Evolutionary conservation across 2,797 vertebrate genomes (phyloP), one percentile per base, ranked within the genome.

Genomic region (Peromyscus eremicus): DNA sequence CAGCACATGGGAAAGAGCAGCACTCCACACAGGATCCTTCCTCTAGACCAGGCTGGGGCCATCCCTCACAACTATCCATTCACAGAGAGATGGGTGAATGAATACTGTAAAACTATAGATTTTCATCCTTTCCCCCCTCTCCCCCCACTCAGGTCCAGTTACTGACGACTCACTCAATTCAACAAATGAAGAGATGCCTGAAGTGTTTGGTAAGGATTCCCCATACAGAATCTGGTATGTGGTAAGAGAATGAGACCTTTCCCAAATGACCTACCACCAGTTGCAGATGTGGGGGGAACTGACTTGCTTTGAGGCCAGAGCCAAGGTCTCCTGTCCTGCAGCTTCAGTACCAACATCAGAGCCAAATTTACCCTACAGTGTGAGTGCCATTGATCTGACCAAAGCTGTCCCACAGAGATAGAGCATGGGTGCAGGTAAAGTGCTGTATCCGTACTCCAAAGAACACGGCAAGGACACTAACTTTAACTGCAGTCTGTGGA

Each of bases 131-230:
- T 5, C 17, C 17, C 16, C 17, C 17, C 8, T 55, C 14, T 9
- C 32, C 29, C n/a, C 0, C 13, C 34, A 2, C 5, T 49, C 13
- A 96, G 89, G n/a, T 81, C 37, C 68, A 75, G 23, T 32, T 57
- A 55, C 91, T 77, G 82, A 64, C 34, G 32, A 37, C 0, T 1
- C 16, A 10, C 1, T 29, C 6, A 71, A 40, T 23, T 10, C 75
- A 34, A 76, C 70, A 62, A 62, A 37, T 14, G 55, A 76, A 14
- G 40, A 76, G 6, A 76, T 89, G 5, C 17, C 52, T 49, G 27
- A 43, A 52, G 16, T 29, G 62, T 91, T 95, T 13, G 96, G 97
- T 97, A 49, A 97, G 95, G 23, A 70, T 0, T 19, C 7, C 16
- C 62, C 19, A 7, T 10, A 9, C 23, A 43, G 34, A 34, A 25